These are phyloP conservation scores for Psilopogon haemacephalus DNA, from an alignment of 2,113 vertebrate species.

Conservation along the genomic window DNA sequence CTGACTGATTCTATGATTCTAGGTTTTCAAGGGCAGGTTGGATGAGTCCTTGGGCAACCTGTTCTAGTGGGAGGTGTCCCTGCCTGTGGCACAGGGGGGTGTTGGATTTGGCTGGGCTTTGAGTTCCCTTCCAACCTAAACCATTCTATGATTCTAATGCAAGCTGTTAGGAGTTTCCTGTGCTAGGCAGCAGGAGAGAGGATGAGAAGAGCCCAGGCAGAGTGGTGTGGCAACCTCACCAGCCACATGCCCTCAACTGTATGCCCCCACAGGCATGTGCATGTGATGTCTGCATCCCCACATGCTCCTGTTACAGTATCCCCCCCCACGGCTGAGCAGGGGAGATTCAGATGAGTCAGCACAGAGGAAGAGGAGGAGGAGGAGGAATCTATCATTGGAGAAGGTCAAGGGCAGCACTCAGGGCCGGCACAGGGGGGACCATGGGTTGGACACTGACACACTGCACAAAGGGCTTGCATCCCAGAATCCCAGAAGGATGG, in stretches of 20 bases:
- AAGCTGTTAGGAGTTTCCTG: too few relatives aligned
- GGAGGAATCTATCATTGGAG: background rate
- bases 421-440: background rate
- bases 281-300: background rate
- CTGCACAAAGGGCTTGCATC: background rate
- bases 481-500: background rate
- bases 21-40: too few relatives aligned
- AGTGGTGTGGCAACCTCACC: rapidly evolving
- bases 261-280: background rate
- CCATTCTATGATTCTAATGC: too few relatives aligned
- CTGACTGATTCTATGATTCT: too few relatives aligned
- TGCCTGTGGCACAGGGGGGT: too few relatives aligned
- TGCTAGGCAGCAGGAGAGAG: background rate
- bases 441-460: rapidly evolving
- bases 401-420: background rate
- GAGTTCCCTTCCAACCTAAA: too few relatives aligned
- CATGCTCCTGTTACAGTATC: background rate
- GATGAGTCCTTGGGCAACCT: too few relatives aligned
- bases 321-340: rapidly evolving
- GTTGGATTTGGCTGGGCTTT: too few relatives aligned
- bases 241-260: background rate
- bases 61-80: too few relatives aligned
- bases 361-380: too few relatives aligned
- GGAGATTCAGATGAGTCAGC: background rate
- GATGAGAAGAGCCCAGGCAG: background rate